Evolutionary conservation across 2,888 invertebrate species (phyloP).

Genomic region (Dilophus febrilis): DNA sequence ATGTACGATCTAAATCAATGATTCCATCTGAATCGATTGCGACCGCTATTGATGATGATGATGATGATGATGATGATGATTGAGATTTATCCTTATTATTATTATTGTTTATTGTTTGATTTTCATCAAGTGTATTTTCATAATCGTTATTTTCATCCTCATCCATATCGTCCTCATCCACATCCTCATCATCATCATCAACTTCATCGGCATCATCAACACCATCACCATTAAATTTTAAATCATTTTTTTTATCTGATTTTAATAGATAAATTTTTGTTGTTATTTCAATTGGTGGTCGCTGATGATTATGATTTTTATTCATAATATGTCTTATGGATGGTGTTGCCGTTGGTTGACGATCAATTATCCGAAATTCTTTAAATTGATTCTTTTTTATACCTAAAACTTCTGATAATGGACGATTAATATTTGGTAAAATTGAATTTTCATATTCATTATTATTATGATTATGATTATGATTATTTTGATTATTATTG

Average conservation of each 20-base stretch:
- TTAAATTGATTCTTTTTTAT: constrained; percentile 31
- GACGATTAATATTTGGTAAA: constrained; percentile 29
- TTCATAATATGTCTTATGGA: constrained; percentile 5
- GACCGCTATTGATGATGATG: not conserved
- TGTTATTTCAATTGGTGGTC: not conserved
- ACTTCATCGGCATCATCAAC: constrained; percentile 20
- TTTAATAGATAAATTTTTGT: not conserved
- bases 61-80: constrained; percentile 3
- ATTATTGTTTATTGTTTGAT: constrained; percentile 7
- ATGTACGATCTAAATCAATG: not conserved
- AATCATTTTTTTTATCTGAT: too few relatives aligned
- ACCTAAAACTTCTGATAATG: constrained; percentile 29
- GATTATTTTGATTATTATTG: not conserved
- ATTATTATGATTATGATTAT: not conserved
- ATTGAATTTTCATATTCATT: constrained; percentile 21
- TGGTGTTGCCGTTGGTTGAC: constrained; percentile 14
- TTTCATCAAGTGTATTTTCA: constrained; percentile 3
- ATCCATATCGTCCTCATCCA: constrained; percentile 23
- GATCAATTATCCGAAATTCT: constrained; percentile 28
- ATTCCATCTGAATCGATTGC: not conserved
- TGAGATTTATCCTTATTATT: not conserved
- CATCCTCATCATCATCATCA: constrained; percentile 10
- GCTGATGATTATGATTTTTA: constrained; percentile 4
- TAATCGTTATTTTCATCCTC: constrained; percentile 14
- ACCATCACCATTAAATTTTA: too few relatives aligned